A percentile compares a stretch with the other conserved stretches of the same genome.
These are phyloP conservation scores for Pangasius krempfi DNA, from an alignment of 2,797 vertebrate species.

Conservation along the genomic window DNA sequence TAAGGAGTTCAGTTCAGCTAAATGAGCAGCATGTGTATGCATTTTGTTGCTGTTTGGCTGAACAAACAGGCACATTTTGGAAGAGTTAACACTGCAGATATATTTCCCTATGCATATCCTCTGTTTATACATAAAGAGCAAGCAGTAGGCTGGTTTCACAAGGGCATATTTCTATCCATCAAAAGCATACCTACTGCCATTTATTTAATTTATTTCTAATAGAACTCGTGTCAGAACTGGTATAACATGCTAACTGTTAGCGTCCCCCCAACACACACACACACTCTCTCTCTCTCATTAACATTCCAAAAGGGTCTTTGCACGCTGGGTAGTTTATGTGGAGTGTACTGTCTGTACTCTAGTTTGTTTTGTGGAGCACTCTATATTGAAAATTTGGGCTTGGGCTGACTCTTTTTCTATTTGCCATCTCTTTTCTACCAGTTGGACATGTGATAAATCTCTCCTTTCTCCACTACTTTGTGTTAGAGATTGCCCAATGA, in stretches of 20 bases:
- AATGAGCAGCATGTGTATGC: not conserved
- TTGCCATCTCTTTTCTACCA: slow-evolving; percentile 22
- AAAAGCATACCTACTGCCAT: not conserved
- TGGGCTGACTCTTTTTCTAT: not conserved
- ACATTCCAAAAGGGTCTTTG: not conserved
- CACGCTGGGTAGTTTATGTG: not conserved
- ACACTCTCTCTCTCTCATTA: not conserved
- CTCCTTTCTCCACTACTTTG: slow-evolving; percentile 13
- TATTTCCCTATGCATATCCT: not conserved
- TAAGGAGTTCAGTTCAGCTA: slow-evolving; percentile 17
- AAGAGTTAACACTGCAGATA: not conserved
- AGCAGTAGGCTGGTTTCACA: not conserved
- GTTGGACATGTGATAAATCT: slow-evolving; percentile 35
- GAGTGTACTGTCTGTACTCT: not conserved
- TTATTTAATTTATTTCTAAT: not conserved
- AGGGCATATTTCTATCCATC: not conserved
- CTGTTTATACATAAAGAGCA: not conserved
- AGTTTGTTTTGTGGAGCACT: slow-evolving; percentile 12
- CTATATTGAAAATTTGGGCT: not conserved
- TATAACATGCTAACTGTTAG: not conserved
- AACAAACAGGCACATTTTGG: not conserved
- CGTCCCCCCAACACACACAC: not conserved
- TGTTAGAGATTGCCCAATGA: not conserved
- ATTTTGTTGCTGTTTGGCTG: not conserved
- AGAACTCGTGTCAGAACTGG: not conserved